Evolutionary conservation across 2,888 invertebrate genomes (phyloP), one percentile per base, ranked within the genome.

Genomic region (Drosophila subquinaria): DNA sequence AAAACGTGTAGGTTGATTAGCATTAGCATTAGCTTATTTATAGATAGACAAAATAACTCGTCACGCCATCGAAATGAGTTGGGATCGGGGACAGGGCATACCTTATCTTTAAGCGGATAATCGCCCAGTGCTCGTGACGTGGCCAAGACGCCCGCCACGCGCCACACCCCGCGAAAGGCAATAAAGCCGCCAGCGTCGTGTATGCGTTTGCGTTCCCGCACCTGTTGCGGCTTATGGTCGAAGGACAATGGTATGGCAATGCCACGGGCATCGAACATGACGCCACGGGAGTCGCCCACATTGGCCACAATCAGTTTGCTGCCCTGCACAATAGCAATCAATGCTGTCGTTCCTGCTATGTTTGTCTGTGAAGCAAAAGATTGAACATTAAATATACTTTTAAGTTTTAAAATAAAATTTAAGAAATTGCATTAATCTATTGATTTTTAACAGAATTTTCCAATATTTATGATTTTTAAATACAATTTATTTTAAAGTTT

Each of bases 161-260:
- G 94, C 98, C 98, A 98, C 1, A 98, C 98, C 35, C 98, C 98
- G 91, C 98, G 97, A 90, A 98, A 98, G 51, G 97, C 97, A 55
- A 99, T 97, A 91, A 97, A 97, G 17, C 99, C 98, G 52, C 99
- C 99, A 30, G 98, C 98, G 91, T 98, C 97, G 91, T 97, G 97
- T 86, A 99, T 99, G 76, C 98, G 94, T 90, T 96, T 97, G 65
- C 96, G 95, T 94, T 99, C 98, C 82, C 97, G 95, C 79, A 96
- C 95, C 95, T 98, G 97, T 91, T 98, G 97, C 42, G 99, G 99
- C 93, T 99, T 99, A 92, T 99, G 99, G 93, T 99, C 99, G 92
- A 97, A 97, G 1, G 98, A 98, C 8, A 99, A 93, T 13, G 97
- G 98, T 82, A 98, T 97, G 0, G 97, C 97, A 92, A 96, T 97